Percentiles rank a stretch among this genome's conserved stretches.
Conservation (phyloP, 1,140 invertebrate species). For the Tetraneura akinire region DNA sequence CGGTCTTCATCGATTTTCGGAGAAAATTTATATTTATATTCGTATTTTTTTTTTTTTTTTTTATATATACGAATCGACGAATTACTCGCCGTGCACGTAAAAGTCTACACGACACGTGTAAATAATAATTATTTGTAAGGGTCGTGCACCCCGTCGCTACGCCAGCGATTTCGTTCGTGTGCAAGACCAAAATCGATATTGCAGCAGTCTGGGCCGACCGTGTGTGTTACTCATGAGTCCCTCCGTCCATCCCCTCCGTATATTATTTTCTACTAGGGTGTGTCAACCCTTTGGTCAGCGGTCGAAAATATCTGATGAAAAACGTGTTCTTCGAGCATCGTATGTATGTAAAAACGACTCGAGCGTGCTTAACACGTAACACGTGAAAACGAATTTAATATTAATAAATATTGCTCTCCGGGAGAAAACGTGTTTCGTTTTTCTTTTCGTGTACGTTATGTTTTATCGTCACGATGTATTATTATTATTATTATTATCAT, state of each 20-base stretch:
- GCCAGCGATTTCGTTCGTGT: neutral
- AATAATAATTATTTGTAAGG: conserved; percentile 27
- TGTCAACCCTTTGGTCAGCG: conserved; percentile 33
- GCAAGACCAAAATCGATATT: conserved; percentile 47
- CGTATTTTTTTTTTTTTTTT: neutral
- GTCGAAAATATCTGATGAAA: too few relatives aligned
- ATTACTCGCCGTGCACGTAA: neutral
- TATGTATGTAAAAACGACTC: too few relatives aligned
- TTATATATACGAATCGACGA: too few relatives aligned
- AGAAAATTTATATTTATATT: too few relatives aligned
- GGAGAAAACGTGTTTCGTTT: neutral
- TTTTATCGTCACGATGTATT: neutral
- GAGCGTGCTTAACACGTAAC: too few relatives aligned
- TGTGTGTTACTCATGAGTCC: conserved; percentile 32
- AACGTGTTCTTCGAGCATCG: too few relatives aligned
- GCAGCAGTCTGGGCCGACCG: conserved; percentile 49
- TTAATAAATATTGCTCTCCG: too few relatives aligned
- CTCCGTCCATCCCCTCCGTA: neutral
- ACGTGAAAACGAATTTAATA: too few relatives aligned
- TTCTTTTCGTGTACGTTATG: neutral
- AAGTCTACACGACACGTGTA: conserved; percentile 24
- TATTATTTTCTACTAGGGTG: conserved; percentile 28
- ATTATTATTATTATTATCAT: too few relatives aligned
- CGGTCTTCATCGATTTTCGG: too few relatives aligned
- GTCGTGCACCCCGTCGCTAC: conserved; percentile 27